Base-by-base conservation (phyloP, 2,888 invertebrate genomes). In the Thera obeliscata region DNA sequence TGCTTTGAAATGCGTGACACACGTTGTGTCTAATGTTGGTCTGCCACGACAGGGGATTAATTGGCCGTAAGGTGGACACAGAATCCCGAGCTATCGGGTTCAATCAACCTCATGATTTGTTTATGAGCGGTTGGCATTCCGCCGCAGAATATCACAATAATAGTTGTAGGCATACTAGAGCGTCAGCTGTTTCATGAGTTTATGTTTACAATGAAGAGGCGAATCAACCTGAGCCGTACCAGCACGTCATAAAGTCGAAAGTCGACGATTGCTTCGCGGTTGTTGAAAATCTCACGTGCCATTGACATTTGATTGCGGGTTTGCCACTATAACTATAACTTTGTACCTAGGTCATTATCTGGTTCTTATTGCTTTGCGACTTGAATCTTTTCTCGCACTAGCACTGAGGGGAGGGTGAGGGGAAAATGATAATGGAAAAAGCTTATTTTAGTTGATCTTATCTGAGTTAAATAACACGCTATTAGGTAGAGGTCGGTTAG, bases 221-320 rank as follows among this genome's bases (percentile, higher is more conserved):
- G 41, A 63, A 33, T 62, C 38, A 59, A 62, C 43, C n/a, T 60
- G n/a, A 9, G 52, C 62, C 65, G 49, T 69, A 62, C 4, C 36
- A 22, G 11, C 71, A 70, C 73, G 77, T 79, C 78, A 55, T 68
- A 61, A 64, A 82, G 81, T 82, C 75, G 76, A 76, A 76, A 77
- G 76, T 61, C 57, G 6, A 6, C 12, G 12, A 57, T 43, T 57
- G 52, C n/a, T 54, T 38, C 35, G 33, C 38, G 35, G 22, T 52
- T 69, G 66, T 59, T 38, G 54, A 55, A 22, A 74, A 81, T 87
- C 87, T 79, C 43, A 78, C 85, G 84, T 89, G 90, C 88, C 89
- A 90, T 90, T 91, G 91, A 91, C 91, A 90, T 89, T 88, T 83
- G 74, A 65, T 54, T 78, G 77, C 77, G 73, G 72, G 78, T 82